Conservation (phyloP, 2,113 vertebrate genomes). For the Oryzias celebensis region DNA sequence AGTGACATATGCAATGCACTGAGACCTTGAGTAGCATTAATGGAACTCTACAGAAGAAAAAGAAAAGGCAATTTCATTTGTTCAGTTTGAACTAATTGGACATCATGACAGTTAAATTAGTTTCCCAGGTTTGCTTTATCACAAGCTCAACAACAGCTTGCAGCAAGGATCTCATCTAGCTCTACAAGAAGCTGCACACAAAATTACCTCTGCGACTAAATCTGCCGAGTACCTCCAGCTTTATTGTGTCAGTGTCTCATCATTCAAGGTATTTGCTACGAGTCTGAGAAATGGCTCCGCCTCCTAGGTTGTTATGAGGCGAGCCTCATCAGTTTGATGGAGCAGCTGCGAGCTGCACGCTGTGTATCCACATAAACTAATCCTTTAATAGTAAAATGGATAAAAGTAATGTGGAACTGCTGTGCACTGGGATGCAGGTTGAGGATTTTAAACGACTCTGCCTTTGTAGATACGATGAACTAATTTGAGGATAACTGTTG, state of each 20-base stretch:
- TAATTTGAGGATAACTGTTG: slow-evolving; percentile 44
- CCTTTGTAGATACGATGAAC: slow-evolving; percentile 39
- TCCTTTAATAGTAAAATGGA: slow-evolving; percentile 36
- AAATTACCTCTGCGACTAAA: slow-evolving; percentile 23
- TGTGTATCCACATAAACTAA: slow-evolving; percentile 15
- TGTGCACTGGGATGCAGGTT: slow-evolving; percentile 26
- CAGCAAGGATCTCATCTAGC: slow-evolving; percentile 16
- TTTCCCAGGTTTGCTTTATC: slow-evolving; percentile 9
- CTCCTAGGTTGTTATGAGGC: slow-evolving; percentile 25
- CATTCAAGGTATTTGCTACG: slow-evolving; percentile 2
- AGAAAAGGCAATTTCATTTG: slow-evolving; percentile 2
- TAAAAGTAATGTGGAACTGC: slow-evolving; percentile 35
- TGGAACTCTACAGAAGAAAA: not conserved
- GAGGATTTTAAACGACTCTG: slow-evolving; percentile 44
- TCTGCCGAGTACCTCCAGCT: slow-evolving; percentile 2
- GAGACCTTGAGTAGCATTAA: not conserved
- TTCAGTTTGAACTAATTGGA: slow-evolving; percentile 25
- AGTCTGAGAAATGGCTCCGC: slow-evolving; percentile 17
- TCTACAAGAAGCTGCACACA: not conserved
- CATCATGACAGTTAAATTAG: slow-evolving; percentile 4
- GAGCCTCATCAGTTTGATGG: slow-evolving; percentile 3
- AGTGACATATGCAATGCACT: not conserved
- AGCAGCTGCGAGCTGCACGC: not conserved
- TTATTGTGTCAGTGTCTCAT: slow-evolving; percentile 26
- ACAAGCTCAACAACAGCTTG: slow-evolving; percentile 8